These are phyloP conservation scores for Antheraea yamamai DNA, from an alignment of 2,888 invertebrate genomes.

Conservation along the genomic window DNA sequence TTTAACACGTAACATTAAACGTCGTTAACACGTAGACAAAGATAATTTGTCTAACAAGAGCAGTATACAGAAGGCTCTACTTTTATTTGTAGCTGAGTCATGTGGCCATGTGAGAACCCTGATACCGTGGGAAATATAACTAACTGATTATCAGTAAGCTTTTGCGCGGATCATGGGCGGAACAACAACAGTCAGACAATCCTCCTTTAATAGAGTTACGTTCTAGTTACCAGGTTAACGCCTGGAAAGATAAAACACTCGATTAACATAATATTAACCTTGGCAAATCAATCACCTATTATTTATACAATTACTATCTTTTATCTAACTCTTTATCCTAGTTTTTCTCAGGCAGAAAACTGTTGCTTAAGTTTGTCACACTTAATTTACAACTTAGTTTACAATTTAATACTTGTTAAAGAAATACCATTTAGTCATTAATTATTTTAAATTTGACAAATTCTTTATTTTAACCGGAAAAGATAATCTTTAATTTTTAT, in stretches of 20 bases:
- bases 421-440: not conserved
- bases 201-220: not conserved
- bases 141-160: slow-evolving; percentile 22
- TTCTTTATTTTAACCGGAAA: not conserved
- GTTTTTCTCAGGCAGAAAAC: not conserved
- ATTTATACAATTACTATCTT: no score
- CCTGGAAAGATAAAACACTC: not conserved
- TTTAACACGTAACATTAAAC: slow-evolving; percentile 43
- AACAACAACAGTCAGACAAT: not conserved
- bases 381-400: no score
- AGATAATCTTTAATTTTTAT: not conserved
- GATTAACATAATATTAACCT: not conserved
- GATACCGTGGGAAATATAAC: slow-evolving; percentile 46
- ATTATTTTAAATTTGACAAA: not conserved
- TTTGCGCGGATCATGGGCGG: slow-evolving; percentile 6
- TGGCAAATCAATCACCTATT: not conserved
- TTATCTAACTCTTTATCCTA: not conserved
- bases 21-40: slow-evolving; percentile 68
- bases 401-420: not conserved
- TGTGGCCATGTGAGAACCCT: slow-evolving; percentile 23
- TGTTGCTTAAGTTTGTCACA: not conserved
- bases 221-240: not conserved
- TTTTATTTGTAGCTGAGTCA: slow-evolving; percentile 58
- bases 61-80: slow-evolving; percentile 58
- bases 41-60: slow-evolving; percentile 52